Base-by-base conservation (phyloP, 1,140 invertebrate species). In the Babylonia areolata region DNA sequence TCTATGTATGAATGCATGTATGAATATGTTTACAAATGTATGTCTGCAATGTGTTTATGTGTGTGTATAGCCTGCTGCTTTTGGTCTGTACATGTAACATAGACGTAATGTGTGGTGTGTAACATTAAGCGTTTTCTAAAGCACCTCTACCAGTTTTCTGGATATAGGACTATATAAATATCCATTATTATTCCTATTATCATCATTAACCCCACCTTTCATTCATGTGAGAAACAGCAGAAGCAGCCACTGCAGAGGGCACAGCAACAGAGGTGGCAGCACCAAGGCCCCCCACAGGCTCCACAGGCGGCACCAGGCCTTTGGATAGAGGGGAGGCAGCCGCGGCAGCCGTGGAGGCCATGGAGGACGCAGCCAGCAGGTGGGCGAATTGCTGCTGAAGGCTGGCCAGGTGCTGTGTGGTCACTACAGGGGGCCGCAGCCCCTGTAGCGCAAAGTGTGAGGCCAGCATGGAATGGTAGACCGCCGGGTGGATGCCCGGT, bases 351-450 rank as follows among this genome's bases (percentile, higher is more conserved):
- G 78, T 75, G 78, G 79, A 42, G 9, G 31, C 42, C 51, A 42
- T 82, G 58, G 69, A 64, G 37, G 51, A 75, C 17, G 78, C 81
- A 31, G 54, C 87, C 81, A 79, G 85, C 85, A 89, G 87, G 46
- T 90, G 88, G 3, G 90, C 90, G 35, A 92, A 84, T 40, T 85
- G 87, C 82, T 92, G 92, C 87, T 91, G 91, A 87, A 92, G 90
- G 5, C 89, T 86, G 5, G 89, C 89, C 37, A 92, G 81, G 39
- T 85, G 87, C 84, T 92, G 92, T 80, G 90, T 91, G 81, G 88
- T 91, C 20, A 85, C 82, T 2, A 81, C 35, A 11, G 87, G 81
- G 23, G 91, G 86, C 5, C 88, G 87, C 81, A 88, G 82, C 33
- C 54, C 86, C 78, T 85, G 71, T 79, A 86, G 69, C 79, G 80